phyloP scores from a whole-genome alignment of 2,888 invertebrate species.

The Mythimna pallens region DNA sequence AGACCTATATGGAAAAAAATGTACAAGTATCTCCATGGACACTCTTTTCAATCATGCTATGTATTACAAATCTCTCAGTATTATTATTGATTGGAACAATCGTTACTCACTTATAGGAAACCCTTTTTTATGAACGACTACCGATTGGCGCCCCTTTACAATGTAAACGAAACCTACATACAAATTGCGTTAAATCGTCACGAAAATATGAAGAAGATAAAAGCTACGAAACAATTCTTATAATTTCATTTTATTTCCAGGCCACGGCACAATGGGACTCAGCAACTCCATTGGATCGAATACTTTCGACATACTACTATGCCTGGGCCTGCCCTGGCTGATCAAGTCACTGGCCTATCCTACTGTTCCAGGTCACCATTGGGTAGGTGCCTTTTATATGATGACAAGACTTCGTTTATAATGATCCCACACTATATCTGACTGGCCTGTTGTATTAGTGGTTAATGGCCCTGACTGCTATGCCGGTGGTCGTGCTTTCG shows the following conservation, averaged over 20 bases:
- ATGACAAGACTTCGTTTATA: no score
- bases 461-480: no score
- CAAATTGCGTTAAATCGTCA: no score
- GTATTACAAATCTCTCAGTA: no score
- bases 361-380: constrained; percentile 89
- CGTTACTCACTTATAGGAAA: background rate
- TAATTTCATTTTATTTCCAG: constrained; percentile 79
- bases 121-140: background rate
- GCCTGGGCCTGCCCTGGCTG: constrained; percentile 95
- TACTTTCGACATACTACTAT: constrained; percentile 95
- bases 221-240: background rate
- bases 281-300: constrained; percentile 96
- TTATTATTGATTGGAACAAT: background rate
- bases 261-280: constrained; percentile 94
- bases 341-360: constrained; percentile 93
- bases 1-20: no score
- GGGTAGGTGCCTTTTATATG: constrained; percentile 73
- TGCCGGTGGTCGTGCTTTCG: no score
- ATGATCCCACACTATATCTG: no score
- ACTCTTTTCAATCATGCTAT: no score
- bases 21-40: no score
- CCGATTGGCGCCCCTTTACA: background rate
- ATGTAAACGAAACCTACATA: background rate
- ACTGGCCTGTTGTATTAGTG: no score
- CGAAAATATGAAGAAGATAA: background rate